Evolutionary conservation across 2,888 invertebrate genomes (phyloP), one percentile per base, ranked within the genome.

Genomic region (Drosophila multiciliata): DNA sequence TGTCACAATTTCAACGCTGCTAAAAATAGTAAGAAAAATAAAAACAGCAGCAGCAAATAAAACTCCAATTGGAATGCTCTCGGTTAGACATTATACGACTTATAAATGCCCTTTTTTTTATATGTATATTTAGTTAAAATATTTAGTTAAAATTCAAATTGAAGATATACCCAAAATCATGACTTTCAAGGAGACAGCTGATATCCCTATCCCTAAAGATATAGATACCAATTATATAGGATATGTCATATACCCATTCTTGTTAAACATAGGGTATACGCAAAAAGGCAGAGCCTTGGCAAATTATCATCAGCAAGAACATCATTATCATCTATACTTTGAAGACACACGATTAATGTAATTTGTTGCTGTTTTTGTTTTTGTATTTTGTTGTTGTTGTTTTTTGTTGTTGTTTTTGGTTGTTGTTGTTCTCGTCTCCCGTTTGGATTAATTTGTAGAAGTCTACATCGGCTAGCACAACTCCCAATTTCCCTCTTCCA

Each of bases 401-500:
- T 80, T 60, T 66, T 68, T 57, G 58, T 75, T 73, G 59, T 57
- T 67, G 61, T 66, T 57, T 67, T 58, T 66, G 67, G 57, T 32
- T 63, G 58, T 58, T 74, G 42, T 67, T 71, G 65, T 64, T 75
- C 73, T 77, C 80, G 78, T 80, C 88, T 82, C 87, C 86, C 86
- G 83, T 85, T 87, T 76, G 90, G 90, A 90, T 87, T 87, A 87
- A 87, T 87, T 87, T 87, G 90, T 86, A 88, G 75, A 82, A 80
- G 73, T 80, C 77, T 82, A 29, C 26, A 23, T 45, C 8, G 45
- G 45, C 23, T 45, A 45, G 23, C 23, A 45, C 15, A 45, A 15
- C 45, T 45, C 15, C 45, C 45, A 23, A 23, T 45, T 45, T 45
- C 45, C 23, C 45, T 29, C 50, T 29, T 17, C 29, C 29, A 17